phyloP scores from a whole-genome alignment of 2,888 invertebrate species.

The Branchellion lobata region DNA sequence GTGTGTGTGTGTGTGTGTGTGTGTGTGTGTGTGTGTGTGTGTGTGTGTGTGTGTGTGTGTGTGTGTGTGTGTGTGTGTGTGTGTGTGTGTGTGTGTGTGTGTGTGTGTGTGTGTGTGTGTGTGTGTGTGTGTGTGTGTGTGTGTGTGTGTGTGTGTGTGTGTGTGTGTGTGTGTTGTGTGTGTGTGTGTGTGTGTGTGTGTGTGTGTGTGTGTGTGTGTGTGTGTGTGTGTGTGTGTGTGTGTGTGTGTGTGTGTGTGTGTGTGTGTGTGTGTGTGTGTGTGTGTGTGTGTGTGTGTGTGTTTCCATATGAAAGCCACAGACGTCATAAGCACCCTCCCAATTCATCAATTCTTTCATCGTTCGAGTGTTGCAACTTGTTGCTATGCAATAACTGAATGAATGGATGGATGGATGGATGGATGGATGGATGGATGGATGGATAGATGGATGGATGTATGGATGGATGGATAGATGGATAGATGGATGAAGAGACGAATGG shows the following conservation, averaged over 20 bases:
- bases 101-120: constrained; percentile 29
- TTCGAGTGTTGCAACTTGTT: too few species aligned
- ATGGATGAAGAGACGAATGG: too few species aligned
- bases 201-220: constrained; percentile 32
- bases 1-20: constrained; percentile 33
- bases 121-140: constrained; percentile 23
- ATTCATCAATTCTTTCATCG: too few species aligned
- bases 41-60: constrained; percentile 5
- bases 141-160: neutral
- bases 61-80: constrained; percentile 30
- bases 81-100: constrained; percentile 24
- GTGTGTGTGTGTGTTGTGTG: constrained; percentile 11
- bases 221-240: constrained; percentile 35
- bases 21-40: constrained; percentile 21
- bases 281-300: constrained; percentile 12
- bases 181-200: constrained; percentile 26
- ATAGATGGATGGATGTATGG: too few species aligned
- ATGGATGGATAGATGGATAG: too few species aligned
- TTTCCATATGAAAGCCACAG: neutral
- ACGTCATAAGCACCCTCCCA: too few species aligned
- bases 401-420: too few species aligned
- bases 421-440: too few species aligned
- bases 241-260: constrained; percentile 33
- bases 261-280: constrained; percentile 26
- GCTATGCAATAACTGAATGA: too few species aligned